Evolutionary conservation across 2,113 vertebrate genomes (phyloP).

Genomic region (Chauna torquata): DNA sequence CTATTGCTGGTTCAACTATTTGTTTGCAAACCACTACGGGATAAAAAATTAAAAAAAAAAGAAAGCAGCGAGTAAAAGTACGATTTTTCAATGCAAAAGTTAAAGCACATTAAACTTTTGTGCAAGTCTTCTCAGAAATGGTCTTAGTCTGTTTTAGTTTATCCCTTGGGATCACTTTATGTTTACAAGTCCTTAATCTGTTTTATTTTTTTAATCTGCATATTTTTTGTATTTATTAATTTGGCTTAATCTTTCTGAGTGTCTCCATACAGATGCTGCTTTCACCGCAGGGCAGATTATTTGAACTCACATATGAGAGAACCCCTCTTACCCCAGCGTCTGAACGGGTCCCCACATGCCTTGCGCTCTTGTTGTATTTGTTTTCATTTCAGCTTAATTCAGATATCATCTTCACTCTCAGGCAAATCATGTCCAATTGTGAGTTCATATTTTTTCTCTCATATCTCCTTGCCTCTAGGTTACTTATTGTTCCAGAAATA

Average conservation of each 20-base stretch:
- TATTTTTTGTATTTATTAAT: not conserved
- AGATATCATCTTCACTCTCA: not conserved
- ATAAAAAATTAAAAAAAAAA: not conserved
- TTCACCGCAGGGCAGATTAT: accelerated
- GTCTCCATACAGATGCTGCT: not conserved
- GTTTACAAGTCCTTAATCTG: not conserved
- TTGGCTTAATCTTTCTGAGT: not conserved
- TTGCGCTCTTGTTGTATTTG: not conserved
- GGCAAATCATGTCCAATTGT: not conserved
- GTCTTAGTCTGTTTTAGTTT: not conserved
- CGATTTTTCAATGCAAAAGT: not conserved
- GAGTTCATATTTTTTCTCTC: not conserved
- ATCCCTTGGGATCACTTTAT: not conserved
- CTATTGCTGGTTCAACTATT: not conserved
- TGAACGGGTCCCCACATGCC: not conserved
- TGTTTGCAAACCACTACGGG: not conserved
- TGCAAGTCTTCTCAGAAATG: not conserved
- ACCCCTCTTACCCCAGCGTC: not conserved
- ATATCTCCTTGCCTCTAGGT: not conserved
- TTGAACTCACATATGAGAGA: not conserved
- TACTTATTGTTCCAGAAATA: not conserved
- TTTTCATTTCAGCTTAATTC: not conserved
- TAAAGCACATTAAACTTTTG: not conserved
- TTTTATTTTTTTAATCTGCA: not conserved
- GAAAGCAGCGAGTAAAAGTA: not conserved